Base-by-base conservation (phyloP, 2,888 invertebrate genomes). In the Idaea aversata region DNA sequence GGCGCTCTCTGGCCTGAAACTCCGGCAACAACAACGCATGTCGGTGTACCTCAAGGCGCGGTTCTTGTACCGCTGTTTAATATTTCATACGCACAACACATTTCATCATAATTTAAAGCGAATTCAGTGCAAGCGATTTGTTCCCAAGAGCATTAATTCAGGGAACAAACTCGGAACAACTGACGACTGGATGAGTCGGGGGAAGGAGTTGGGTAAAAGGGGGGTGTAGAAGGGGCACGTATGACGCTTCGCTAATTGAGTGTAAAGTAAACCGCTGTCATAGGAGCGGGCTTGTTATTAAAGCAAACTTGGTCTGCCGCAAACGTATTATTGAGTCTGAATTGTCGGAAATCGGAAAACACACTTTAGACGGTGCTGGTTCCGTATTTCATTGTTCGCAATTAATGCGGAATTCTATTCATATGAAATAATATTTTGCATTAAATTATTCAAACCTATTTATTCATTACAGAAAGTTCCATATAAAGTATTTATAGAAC, bases 191-290 rank as follows among this genome's bases (percentile, higher is more conserved):
- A 71, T 72, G 71, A 72, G 70, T 72, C 68, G 66, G 66, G 61
- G 63, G 69, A 61, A 64, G 62, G 66, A 68, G 58, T 61, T 63
- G 66, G 35, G 63, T 59, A 65, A 62, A 65, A 62, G 65, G 65
- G 65, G 66, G 61, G 61, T 67, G 68, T 66, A 72, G 64, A 65
- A 67, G 71, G 76, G 75, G 76, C 79, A 78, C 80, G 79, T 83
- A 82, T 81, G 81, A 79, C 75, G 81, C 77, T 79, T 73, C 81
- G 78, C 83, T 86, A 86, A 86, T 86, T 86, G 85, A 86, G 85
- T 86, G 85, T 85, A 84, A 83, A 85, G 81, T 81, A 84, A 85
- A 84, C 84, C 84, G 77, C 80, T 81, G 82, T 82, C 82, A 83
- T 81, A 78, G 79, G 80, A 77, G 77, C 79, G 77, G 77, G 70